Conservation (phyloP, 2,888 invertebrate species). For the Amorpha juglandis region DNA sequence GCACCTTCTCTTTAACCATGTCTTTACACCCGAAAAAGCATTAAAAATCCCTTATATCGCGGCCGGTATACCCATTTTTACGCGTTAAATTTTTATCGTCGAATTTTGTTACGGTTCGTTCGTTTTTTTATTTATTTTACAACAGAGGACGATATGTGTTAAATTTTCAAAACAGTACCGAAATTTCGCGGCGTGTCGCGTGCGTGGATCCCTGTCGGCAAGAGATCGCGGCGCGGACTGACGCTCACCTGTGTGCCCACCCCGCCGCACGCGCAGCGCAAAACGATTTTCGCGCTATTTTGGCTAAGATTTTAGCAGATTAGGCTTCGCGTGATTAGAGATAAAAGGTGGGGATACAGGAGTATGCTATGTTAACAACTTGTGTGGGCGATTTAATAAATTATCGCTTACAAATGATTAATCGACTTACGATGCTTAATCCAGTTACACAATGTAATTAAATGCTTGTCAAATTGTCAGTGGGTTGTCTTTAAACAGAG, state of each 20-base stretch:
- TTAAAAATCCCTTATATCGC: constrained; percentile 37
- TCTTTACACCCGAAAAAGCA: constrained; percentile 43
- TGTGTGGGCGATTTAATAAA: constrained; percentile 73
- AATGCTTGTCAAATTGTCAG: constrained; percentile 35
- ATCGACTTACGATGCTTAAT: constrained; percentile 33
- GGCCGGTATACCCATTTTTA: constrained; percentile 41
- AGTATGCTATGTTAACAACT: constrained; percentile 51
- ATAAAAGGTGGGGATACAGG: constrained; percentile 63
- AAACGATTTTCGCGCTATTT: constrained; percentile 84
- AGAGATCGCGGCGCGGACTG: constrained; percentile 80
- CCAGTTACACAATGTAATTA: constrained; percentile 30
- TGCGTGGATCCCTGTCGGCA: constrained; percentile 77
- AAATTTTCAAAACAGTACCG: constrained; percentile 69
- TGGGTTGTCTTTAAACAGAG: constrained; percentile 33
- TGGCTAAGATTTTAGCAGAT: constrained; percentile 82
- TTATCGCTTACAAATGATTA: constrained; percentile 66
- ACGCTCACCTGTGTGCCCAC: constrained; percentile 72
- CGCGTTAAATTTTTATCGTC: constrained; percentile 37
- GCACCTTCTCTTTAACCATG: constrained; percentile 56
- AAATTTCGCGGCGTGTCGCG: constrained; percentile 73
- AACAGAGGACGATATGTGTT: constrained; percentile 48
- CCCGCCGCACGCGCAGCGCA: constrained; percentile 75
- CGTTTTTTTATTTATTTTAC: constrained; percentile 42
- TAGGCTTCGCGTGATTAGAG: constrained; percentile 79
- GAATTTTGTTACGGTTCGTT: constrained; percentile 31